phyloP scores from a whole-genome alignment of 2,888 invertebrate genomes.

The Beris chalybata region DNA sequence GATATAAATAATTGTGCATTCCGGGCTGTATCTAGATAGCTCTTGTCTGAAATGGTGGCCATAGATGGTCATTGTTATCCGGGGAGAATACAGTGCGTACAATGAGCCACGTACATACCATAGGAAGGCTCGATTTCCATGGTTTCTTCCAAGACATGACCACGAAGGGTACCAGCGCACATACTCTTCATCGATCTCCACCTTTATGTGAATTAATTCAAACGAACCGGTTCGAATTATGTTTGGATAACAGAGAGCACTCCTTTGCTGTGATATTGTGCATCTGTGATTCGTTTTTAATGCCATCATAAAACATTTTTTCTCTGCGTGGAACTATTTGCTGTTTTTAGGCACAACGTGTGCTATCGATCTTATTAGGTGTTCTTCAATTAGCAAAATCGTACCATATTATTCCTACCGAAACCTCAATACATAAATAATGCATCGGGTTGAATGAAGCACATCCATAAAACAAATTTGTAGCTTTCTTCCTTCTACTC shows the following conservation, averaged over 20 bases:
- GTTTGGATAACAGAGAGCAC: too few relatives aligned
- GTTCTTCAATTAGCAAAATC: too few relatives aligned
- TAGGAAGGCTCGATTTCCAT: too few relatives aligned
- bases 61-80: slow-evolving; percentile 22
- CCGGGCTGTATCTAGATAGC: slow-evolving; percentile 14
- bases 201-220: too few relatives aligned
- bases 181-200: too few relatives aligned
- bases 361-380: too few relatives aligned
- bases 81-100: neutral
- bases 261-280: too few relatives aligned
- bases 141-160: too few relatives aligned
- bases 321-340: neutral
- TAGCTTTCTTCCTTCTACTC: too few relatives aligned
- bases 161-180: too few relatives aligned
- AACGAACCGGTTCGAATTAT: too few relatives aligned
- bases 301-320: neutral
- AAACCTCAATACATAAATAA: neutral
- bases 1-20: slow-evolving; percentile 27
- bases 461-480: too few relatives aligned
- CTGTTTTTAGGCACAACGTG: neutral
- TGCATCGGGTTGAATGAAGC: neutral
- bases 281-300: neutral
- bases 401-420: neutral
- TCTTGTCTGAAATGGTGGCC: slow-evolving; percentile 16
- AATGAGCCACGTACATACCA: neutral